These are phyloP conservation scores for Drosophila meridiana DNA, from an alignment of 2,888 invertebrate genomes.

Conservation along the genomic window DNA sequence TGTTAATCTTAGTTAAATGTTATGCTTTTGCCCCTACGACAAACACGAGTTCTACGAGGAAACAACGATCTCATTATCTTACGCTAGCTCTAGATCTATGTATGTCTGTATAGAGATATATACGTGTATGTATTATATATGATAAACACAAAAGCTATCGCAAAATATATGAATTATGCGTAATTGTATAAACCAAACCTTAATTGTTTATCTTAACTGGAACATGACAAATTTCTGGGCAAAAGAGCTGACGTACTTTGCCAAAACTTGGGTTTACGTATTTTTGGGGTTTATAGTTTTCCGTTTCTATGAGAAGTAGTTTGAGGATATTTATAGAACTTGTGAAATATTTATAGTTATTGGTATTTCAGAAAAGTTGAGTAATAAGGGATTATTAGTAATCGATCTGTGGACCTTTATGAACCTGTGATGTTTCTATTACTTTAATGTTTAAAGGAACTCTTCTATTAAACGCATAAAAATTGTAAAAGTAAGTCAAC, in stretches of 20 bases:
- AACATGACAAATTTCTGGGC: slow-evolving; percentile 13
- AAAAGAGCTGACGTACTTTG: not conserved
- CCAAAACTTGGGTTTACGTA: not conserved
- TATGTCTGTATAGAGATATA: slow-evolving; percentile 4
- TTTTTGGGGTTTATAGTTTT: not conserved
- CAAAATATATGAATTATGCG: slow-evolving; percentile 40
- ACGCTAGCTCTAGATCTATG: slow-evolving; percentile 37
- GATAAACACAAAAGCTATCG: slow-evolving; percentile 50
- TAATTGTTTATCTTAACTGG: slow-evolving; percentile 15
- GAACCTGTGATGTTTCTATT: not conserved
- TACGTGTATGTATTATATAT: slow-evolving; percentile 1
- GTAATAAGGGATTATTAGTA: not conserved
- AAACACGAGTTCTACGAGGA: slow-evolving; percentile 49
- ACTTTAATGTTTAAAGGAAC: not conserved
- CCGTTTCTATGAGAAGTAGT: not conserved
- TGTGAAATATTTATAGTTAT: not conserved
- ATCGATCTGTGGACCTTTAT: not conserved
- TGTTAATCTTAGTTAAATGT: slow-evolving; percentile 52
- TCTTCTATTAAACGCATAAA: not conserved
- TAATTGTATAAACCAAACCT: slow-evolving; percentile 29
- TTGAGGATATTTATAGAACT: not conserved
- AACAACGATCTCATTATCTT: slow-evolving; percentile 70
- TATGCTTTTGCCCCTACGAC: slow-evolving; percentile 30
- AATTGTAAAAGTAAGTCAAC: not conserved
- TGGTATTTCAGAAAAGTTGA: not conserved